Conservation (phyloP, 1,140 invertebrate genomes). For the Portunus trituberculatus region DNA sequence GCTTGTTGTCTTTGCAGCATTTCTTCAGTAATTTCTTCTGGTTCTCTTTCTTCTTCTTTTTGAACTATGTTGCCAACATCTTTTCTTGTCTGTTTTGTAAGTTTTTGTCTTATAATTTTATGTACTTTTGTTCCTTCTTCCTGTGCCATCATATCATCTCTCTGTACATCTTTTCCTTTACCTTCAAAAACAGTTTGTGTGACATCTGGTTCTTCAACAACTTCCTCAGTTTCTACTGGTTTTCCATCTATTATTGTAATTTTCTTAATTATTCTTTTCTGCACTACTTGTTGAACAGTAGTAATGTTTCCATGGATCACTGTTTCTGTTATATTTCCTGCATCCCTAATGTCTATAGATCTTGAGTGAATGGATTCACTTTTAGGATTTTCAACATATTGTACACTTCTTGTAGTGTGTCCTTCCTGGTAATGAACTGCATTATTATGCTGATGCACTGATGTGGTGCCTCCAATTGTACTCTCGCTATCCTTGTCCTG, state of each 20-base stretch:
- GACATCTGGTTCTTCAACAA: slow-evolving; percentile 67
- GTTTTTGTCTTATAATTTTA: slow-evolving; percentile 25
- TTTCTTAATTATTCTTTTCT: slow-evolving; percentile 68
- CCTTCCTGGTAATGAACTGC: background rate
- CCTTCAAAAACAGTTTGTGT: background rate
- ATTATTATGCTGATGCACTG: background rate
- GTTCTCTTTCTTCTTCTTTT: slow-evolving; percentile 34
- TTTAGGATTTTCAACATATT: background rate
- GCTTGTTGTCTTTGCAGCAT: background rate
- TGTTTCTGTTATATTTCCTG: slow-evolving; percentile 59
- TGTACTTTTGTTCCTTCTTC: slow-evolving; percentile 36
- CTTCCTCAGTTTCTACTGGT: slow-evolving; percentile 67
- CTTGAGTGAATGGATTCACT: background rate
- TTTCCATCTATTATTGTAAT: slow-evolving; percentile 61
- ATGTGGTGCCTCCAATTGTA: slow-evolving; percentile 47
- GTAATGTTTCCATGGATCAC: slow-evolving; percentile 25
- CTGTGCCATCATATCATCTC: slow-evolving; percentile 52
- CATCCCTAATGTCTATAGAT: slow-evolving; percentile 45
- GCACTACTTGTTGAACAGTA: slow-evolving; percentile 45
- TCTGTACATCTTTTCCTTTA: background rate
- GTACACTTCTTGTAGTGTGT: background rate
- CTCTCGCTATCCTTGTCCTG: slow-evolving; percentile 65
- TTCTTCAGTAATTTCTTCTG: background rate
- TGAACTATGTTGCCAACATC: slow-evolving; percentile 29
- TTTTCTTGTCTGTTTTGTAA: slow-evolving; percentile 21